Evolutionary conservation across 2,888 invertebrate species (phyloP).

Genomic region (Luperina testacea): DNA sequence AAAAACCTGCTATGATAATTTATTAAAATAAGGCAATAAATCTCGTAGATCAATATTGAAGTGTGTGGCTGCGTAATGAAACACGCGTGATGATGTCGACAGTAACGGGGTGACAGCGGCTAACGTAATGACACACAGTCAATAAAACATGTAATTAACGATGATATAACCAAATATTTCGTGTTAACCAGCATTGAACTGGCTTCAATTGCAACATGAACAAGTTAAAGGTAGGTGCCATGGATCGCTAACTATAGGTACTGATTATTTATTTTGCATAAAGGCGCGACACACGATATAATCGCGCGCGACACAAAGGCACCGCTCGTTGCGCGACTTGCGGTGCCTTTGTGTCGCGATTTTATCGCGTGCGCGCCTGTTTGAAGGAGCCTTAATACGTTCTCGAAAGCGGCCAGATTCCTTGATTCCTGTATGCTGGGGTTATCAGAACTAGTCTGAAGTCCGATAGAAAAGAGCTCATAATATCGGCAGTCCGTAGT

Average conservation of each 20-base stretch:
- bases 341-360: too few relatives aligned
- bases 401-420: not conserved
- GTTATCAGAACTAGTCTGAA: not conserved
- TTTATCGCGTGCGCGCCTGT: too few relatives aligned
- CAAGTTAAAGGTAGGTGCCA: slow-evolving; percentile 12
- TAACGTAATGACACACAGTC: slow-evolving; percentile 25
- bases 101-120: slow-evolving; percentile 30
- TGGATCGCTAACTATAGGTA: not conserved
- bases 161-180: slow-evolving; percentile 50
- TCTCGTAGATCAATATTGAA: not conserved
- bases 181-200: slow-evolving; percentile 31
- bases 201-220: slow-evolving; percentile 19
- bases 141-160: slow-evolving; percentile 37
- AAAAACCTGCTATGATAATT: not conserved
- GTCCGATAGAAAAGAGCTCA: not conserved
- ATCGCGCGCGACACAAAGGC: too few relatives aligned
- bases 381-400: not conserved
- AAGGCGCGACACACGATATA: too few relatives aligned
- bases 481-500: not conserved
- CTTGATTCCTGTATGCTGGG: not conserved
- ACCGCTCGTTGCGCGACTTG: too few relatives aligned
- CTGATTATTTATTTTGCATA: not conserved
- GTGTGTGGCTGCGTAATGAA: slow-evolving; percentile 1
- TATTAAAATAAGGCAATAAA: slow-evolving; percentile 8
- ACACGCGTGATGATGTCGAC: slow-evolving; percentile 10